Evolutionary conservation across 2,888 invertebrate species (phyloP), one percentile per base, ranked within the genome.

Genomic region (Galerucella calmariensis): DNA sequence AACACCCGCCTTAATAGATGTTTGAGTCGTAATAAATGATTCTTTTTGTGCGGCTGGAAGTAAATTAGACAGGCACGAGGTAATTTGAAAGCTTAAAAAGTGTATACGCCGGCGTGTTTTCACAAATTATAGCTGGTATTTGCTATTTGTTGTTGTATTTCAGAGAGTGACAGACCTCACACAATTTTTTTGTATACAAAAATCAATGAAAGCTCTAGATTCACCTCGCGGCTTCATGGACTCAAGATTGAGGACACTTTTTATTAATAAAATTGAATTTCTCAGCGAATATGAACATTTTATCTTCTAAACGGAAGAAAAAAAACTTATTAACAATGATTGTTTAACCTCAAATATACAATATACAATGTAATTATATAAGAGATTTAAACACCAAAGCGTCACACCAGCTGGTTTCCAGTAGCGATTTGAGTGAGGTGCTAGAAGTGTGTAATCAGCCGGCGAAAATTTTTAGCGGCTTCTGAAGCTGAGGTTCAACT

Each of bases 1-100:
- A 79, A 77, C 75, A 72, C 74, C 70, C 76, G 78, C 78, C 79
- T 69, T 79, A 74, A 77, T 78, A 75, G 72, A 77, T 75, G 75
- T 78, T 75, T 68, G 68, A 69, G 77, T 66, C 73, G 51, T 75
- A 79, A 78, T 79, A 75, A 76, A 75, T 75, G 73, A 71, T 76
- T 56, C 75, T 79, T 81, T 80, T 80, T 79, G 75, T 76, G 72
- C 75, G 75, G 73, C 75, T 73, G 53, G 73, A 76, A 77, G 78
- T 73, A 77, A 75, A 77, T 77, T 77, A 75, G 77, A 77, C 74
- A 75, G 77, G 77, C 77, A 77, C 77, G 75, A 77, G 77, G 74
- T 77, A 75, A 77, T 77, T 75, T 75, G 66, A 77, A 77, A 75
- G 75, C 70, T 62, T 67, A 72, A 69, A 74, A 72, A 77, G 74